Conservation (phyloP, 2,888 invertebrate genomes). For the Cacoxenus indagator region DNA sequence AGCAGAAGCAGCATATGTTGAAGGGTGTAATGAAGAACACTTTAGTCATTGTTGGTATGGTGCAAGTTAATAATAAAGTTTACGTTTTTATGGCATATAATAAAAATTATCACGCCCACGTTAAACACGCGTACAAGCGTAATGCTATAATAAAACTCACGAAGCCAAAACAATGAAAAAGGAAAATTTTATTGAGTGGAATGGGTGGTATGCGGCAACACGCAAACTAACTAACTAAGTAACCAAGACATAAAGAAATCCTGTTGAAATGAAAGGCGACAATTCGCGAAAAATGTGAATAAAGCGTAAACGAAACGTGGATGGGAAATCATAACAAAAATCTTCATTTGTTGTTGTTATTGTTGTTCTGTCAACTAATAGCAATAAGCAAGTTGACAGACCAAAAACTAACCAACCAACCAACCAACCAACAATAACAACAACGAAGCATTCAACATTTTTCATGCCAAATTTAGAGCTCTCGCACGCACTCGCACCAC, state of each 20-base stretch:
- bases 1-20: conserved; percentile 22
- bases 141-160: conserved; percentile 39
- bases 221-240: conserved; percentile 36
- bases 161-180: conserved; percentile 31
- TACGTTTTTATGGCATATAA: conserved; percentile 61
- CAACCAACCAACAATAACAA: conserved; percentile 3
- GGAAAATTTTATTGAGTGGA: too few relatives aligned
- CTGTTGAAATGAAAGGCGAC: background rate
- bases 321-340: background rate
- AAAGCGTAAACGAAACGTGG: background rate
- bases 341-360: background rate
- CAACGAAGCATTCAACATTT: conserved; percentile 7
- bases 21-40: conserved; percentile 4
- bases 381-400: conserved; percentile 9
- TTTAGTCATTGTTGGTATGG: conserved; percentile 25
- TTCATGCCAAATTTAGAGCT: conserved; percentile 3
- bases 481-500: background rate
- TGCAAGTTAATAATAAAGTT: conserved; percentile 60
- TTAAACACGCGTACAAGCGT: conserved; percentile 12
- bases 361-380: background rate
- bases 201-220: too few relatives aligned
- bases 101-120: conserved; percentile 61
- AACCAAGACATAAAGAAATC: conserved; percentile 20
- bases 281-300: conserved; percentile 15
- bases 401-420: background rate